Evolutionary conservation across 2,113 vertebrate species (phyloP).

Genomic region (Meleagris gallopavo): DNA sequence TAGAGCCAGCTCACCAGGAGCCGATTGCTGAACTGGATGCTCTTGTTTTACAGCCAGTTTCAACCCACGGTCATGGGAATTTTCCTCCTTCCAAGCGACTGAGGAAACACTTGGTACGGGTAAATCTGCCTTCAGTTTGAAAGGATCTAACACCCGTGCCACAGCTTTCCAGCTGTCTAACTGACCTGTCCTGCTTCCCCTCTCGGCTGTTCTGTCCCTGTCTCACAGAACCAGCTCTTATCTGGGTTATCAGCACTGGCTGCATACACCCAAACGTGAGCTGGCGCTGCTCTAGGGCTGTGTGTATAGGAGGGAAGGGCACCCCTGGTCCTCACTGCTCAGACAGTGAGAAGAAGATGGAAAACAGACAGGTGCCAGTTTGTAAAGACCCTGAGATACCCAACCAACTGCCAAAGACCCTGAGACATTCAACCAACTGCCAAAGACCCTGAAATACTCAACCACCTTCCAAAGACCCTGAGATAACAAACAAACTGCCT

Average conservation of each 20-base stretch:
- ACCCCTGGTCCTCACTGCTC: not conserved
- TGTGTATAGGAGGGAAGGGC: not conserved
- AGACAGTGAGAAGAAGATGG: not conserved
- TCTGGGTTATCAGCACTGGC: not conserved
- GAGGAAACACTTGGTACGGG: slow-evolving; percentile 77
- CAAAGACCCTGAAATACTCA: no score
- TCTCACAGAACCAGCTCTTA: not conserved
- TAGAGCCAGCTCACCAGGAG: slow-evolving; percentile 34
- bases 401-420: no score
- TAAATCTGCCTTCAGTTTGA: slow-evolving; percentile 76
- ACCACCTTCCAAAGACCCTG: not conserved
- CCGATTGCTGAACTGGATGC: slow-evolving; percentile 43
- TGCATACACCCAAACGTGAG: not conserved
- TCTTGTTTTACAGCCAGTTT: slow-evolving; percentile 78
- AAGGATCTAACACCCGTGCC: slow-evolving; percentile 70
- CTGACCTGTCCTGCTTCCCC: not conserved
- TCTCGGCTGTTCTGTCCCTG: slow-evolving; percentile 3
- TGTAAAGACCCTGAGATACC: not conserved
- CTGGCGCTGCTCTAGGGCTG: not conserved
- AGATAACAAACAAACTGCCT: not conserved
- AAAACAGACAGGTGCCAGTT: not conserved
- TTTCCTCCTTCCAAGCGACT: slow-evolving; percentile 76
- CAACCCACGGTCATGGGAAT: slow-evolving; percentile 81
- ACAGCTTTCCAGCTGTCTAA: slow-evolving; percentile 58
- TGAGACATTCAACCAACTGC: no score